Base-by-base conservation (phyloP, 2,888 invertebrate genomes). In the Apoda limacodes region DNA sequence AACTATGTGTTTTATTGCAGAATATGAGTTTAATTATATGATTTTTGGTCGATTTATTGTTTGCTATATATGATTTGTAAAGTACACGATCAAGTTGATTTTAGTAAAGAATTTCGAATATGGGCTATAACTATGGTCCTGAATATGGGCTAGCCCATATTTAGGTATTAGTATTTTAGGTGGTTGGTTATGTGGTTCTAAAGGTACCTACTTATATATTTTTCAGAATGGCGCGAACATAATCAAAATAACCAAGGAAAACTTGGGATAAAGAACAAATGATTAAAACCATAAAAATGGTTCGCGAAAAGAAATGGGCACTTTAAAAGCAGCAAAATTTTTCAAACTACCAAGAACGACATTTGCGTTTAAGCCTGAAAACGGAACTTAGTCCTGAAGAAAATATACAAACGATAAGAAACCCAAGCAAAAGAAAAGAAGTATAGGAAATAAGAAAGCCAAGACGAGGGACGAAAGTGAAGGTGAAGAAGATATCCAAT, bases 321-420 rank as follows among this genome's bases (percentile, higher is more conserved):
- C n/a, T n/a, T n/a, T n/a, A n/a, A n/a, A n/a, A n/a, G n/a, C n/a
- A n/a, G n/a, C n/a, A n/a, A n/a, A n/a, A 17, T 9, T 14, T 22
- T 29, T 29, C 29, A 13, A 29, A 14, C 13, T 27, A 20, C 27
- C 9, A 27, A 27, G 19, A 27, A 19, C 27, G 20, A 27, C 6
- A 40, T 25, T 11, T 35, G 30, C 32, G 27, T 9, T 22, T 17
- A 22, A 15, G 33, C 21, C 39, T 9, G 32, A 40, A 32, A 40
- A 42, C 22, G 34, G 37, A 13, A 42, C 34, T 23, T 19, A 13
- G 3, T 28, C 32, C 31, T 13, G 28, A 31, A 35, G 25, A 29
- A 37, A 35, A 15, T 25, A 38, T 32, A 13, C 14, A 21, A 24
- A 20, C 14, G 9, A 28, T n/a, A 24, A 24, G 26, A 29, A 30